These are phyloP conservation scores for Caenorhabditis virilis DNA, from an alignment of 2,888 invertebrate species.

Conservation along the genomic window DNA sequence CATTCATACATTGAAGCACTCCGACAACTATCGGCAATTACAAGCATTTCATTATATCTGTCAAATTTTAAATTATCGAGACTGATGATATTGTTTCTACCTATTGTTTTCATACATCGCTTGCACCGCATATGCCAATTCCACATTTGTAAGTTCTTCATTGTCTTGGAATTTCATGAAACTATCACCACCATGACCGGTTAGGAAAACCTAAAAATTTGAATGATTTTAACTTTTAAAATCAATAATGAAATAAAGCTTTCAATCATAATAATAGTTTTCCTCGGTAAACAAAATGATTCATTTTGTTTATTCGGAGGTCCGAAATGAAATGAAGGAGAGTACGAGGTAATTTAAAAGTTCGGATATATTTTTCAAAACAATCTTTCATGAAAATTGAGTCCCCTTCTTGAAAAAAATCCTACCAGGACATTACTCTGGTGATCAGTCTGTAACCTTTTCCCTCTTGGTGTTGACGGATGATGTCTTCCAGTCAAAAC, in stretches of 20 bases:
- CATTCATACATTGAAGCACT: conserved; percentile 97
- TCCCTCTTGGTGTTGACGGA: conserved; percentile 90
- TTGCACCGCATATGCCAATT: conserved; percentile 95
- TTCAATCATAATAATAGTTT: too few relatives aligned
- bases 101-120: conserved; percentile 99
- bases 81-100: conserved; percentile 70
- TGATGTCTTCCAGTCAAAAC: conserved; percentile 89
- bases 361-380: too few relatives aligned
- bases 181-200: conserved; percentile 92
- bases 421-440: conserved; percentile 87
- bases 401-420: too few relatives aligned
- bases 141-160: conserved; percentile 96
- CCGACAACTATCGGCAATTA: conserved; percentile 98
- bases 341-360: too few relatives aligned
- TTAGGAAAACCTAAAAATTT: conserved; percentile 58
- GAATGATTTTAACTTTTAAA: too few relatives aligned
- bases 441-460: conserved; percentile 90
- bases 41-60: conserved; percentile 95
- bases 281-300: too few relatives aligned
- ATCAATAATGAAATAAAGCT: too few relatives aligned
- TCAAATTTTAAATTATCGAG: conserved; percentile 9
- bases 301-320: too few relatives aligned
- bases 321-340: too few relatives aligned
- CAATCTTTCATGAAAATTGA: not conserved
- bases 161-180: conserved; percentile 99